Conservation (phyloP, 2,888 invertebrate species). For the Prosopocoilus inquinatus region DNA sequence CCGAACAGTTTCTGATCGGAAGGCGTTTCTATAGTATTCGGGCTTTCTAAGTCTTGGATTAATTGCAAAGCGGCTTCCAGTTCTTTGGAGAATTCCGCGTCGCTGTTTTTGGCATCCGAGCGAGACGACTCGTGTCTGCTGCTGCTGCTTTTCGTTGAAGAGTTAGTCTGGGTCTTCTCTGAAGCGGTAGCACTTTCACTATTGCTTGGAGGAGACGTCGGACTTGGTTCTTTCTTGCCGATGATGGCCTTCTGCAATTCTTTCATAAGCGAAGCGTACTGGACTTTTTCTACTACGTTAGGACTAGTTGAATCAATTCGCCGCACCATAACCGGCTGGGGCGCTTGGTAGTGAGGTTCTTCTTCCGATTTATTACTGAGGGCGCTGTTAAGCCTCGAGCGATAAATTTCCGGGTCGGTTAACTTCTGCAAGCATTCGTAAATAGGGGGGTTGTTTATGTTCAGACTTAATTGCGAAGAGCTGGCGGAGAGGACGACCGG, state of each 20-base stretch:
- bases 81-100: constrained; percentile 53
- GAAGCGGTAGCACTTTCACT: constrained; percentile 41
- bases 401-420: constrained; percentile 50
- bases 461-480: constrained; percentile 50
- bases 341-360: constrained; percentile 40
- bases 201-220: constrained; percentile 43
- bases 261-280: constrained; percentile 53
- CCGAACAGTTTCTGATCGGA: constrained; percentile 43
- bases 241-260: constrained; percentile 52
- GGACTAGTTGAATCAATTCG: constrained; percentile 40
- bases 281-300: constrained; percentile 48
- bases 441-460: constrained; percentile 41
- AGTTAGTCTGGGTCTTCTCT: constrained; percentile 41
- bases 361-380: constrained; percentile 39
- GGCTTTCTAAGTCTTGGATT: constrained; percentile 54
- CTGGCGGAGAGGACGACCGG: constrained; percentile 51
- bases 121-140: constrained; percentile 39
- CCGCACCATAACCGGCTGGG: constrained; percentile 39
- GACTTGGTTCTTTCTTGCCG: constrained; percentile 43
- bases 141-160: constrained; percentile 37
- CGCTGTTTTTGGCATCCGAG: constrained; percentile 47
- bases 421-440: constrained; percentile 52
- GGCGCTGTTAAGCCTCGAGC: constrained; percentile 47
- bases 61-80: constrained; percentile 53
- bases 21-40: constrained; percentile 52